Conservation (phyloP, 2,888 invertebrate genomes). For the Cephus rjabovi region DNA sequence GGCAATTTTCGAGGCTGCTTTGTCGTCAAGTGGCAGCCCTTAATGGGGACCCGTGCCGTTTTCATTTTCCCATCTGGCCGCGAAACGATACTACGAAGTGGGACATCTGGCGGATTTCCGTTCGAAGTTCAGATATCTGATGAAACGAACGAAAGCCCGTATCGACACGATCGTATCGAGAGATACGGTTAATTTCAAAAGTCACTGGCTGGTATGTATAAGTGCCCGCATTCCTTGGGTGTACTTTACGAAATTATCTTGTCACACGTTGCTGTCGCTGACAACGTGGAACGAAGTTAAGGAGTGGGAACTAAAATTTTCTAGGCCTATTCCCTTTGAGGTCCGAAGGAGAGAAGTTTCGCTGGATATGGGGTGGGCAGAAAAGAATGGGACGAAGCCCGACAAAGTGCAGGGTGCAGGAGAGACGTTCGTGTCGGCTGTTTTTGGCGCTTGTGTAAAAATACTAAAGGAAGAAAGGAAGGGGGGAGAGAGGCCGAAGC, state of each 20-base stretch:
- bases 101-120: slow-evolving; percentile 5
- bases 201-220: neutral
- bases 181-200: neutral
- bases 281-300: neutral
- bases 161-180: neutral
- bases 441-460: neutral
- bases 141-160: neutral
- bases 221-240: neutral
- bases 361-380: neutral
- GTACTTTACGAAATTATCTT: neutral
- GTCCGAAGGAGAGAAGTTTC: neutral
- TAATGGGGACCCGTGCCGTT: slow-evolving; percentile 2
- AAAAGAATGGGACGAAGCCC: neutral
- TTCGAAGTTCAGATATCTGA: neutral
- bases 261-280: neutral
- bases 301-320: neutral
- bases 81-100: slow-evolving; percentile 17
- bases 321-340: neutral
- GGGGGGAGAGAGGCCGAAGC: neutral
- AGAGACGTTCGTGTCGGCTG: neutral
- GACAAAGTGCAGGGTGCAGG: neutral
- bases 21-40: slow-evolving; percentile 19
- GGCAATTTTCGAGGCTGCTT: slow-evolving; percentile 44
- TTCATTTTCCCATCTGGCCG: slow-evolving; percentile 11
- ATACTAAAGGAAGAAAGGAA: neutral